phyloP scores from a whole-genome alignment of 2,888 invertebrate species.

The Lysandra bellargus region DNA sequence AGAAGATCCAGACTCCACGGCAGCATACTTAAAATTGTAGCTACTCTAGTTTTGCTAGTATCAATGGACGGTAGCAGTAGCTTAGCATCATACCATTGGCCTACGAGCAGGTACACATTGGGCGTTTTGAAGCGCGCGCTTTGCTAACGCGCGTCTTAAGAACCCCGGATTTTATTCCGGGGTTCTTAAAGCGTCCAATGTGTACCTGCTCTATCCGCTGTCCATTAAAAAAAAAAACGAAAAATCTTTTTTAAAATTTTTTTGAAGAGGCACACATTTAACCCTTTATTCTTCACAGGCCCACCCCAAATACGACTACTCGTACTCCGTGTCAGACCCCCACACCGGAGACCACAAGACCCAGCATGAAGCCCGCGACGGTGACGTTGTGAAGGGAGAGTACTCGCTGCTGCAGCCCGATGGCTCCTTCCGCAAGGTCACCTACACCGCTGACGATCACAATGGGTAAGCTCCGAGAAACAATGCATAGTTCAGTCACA shows the following conservation, averaged over 20 bases:
- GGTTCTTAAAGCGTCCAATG: too few relatives aligned
- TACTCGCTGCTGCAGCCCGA: slow-evolving; percentile 75
- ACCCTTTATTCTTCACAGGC: slow-evolving; percentile 52
- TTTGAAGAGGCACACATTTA: neutral
- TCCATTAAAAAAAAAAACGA: too few relatives aligned
- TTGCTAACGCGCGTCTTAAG: too few relatives aligned
- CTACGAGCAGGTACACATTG: too few relatives aligned
- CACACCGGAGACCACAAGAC: slow-evolving; percentile 78
- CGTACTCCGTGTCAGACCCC: slow-evolving; percentile 75
- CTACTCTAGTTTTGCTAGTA: too few relatives aligned
- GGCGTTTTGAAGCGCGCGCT: too few relatives aligned
- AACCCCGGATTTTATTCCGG: too few relatives aligned
- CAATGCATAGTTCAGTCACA: too few relatives aligned
- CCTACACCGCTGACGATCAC: slow-evolving; percentile 76
- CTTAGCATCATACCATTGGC: neutral
- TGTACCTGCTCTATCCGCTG: too few relatives aligned
- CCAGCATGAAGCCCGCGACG: slow-evolving; percentile 72
- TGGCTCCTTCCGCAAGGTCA: slow-evolving; percentile 76
- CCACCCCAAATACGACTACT: slow-evolving; percentile 76
- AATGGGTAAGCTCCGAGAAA: slow-evolving; percentile 59
- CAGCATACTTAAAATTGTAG: too few relatives aligned
- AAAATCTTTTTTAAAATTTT: too few relatives aligned
- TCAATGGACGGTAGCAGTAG: neutral
- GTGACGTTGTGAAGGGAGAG: slow-evolving; percentile 74
- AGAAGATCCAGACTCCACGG: too few relatives aligned